Conservation (phyloP, 2,888 invertebrate species). For the Synergus japonicus region DNA sequence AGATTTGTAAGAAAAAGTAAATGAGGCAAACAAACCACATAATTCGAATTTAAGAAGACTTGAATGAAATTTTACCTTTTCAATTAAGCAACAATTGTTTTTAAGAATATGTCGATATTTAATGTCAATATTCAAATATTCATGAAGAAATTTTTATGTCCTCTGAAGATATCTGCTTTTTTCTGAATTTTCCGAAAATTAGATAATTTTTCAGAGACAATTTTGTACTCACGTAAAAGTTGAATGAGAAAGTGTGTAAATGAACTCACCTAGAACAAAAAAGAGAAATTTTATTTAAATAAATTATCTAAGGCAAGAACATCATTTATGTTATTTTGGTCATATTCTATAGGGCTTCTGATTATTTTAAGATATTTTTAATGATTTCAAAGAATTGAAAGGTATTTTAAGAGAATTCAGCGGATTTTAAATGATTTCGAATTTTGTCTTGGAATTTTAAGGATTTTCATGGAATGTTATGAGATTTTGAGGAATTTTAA, state of each 20-base stretch:
- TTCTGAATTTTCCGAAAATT: not conserved
- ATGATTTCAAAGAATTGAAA: too few species aligned
- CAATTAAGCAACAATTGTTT: too few species aligned
- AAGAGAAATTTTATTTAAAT: not conserved
- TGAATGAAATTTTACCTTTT: not conserved
- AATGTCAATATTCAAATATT: too few species aligned
- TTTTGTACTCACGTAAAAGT: not conserved
- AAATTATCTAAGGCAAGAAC: not conserved
- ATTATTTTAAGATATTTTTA: too few species aligned
- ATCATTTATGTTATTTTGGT: not conserved
- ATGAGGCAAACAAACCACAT: not conserved
- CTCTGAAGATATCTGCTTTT: not conserved
- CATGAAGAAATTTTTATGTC: too few species aligned
- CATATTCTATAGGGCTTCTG: not conserved
- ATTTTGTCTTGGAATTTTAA: too few species aligned
- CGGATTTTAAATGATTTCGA: too few species aligned
- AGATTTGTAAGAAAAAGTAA: not conserved
- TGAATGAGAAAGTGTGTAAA: not conserved
- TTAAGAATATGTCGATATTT: too few species aligned
- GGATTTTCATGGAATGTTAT: too few species aligned
- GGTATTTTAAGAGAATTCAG: too few species aligned
- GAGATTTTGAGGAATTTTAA: too few species aligned
- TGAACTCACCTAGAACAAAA: conserved; percentile 11
- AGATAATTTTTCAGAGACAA: not conserved
- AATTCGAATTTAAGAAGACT: not conserved